Base-by-base conservation (phyloP, 2,797 vertebrate genomes). In the Halcyon smyrnensis region DNA sequence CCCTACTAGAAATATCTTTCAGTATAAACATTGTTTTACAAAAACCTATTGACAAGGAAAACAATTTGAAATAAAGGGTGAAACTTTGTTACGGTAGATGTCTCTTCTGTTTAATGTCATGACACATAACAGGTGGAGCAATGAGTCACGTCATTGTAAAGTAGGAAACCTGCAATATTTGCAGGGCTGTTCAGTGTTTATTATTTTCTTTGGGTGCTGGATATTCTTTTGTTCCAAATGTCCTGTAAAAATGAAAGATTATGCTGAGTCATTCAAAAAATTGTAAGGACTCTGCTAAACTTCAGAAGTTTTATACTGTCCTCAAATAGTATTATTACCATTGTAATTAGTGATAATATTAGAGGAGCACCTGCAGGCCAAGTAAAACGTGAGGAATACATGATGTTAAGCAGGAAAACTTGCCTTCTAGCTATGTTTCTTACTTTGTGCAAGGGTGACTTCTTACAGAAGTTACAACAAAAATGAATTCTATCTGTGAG, bases 1-100 rank as follows among this genome's bases (percentile, higher is more conserved):
- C 18, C n/a, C 18, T 86, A 74, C 83, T 89, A 95, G 96, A 94
- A 94, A n/a, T 87, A 90, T 51, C 80, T 92, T 95, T 93, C 37
- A 77, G 50, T 94, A 87, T 82, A 93, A 96, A 84, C 57, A 19
- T 20, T 77, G 54, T 92, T 92, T 96, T 97, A 60, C 60, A 92
- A 75, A 86, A 94, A 89, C 32, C 41, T 91, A 54, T 50, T 75
- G 54, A 89, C 59, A 56, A 68, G 30, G 71, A 79, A 88, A 89
- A 91, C 9, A 65, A 90, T 48, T 15, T 28, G 34, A 84, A 91
- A 91, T 92, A 90, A 96, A 94, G 54, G 24, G 24, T 25, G 50
- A 63, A 81, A 3, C 60, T 89, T 91, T 21, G 12, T 60, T 80
- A 59, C 17, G 25, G 32, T 27, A 36, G 30, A 6, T 70, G 14